A percentile compares a stretch with the other conserved stretches of the same genome.
phyloP scores from a whole-genome alignment of 2,888 invertebrate genomes.

The Xylota segnis region DNA sequence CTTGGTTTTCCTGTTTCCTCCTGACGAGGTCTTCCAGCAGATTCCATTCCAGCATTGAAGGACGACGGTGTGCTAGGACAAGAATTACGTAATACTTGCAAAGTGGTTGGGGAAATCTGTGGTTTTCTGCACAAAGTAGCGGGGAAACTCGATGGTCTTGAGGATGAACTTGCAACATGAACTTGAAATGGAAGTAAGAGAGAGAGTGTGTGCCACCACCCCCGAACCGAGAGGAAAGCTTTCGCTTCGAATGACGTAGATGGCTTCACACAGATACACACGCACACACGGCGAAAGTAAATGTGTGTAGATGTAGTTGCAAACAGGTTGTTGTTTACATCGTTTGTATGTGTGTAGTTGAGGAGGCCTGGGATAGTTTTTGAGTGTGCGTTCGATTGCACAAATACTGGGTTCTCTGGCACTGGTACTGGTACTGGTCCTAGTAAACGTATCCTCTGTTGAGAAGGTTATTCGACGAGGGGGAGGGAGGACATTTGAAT shows the following conservation, averaged over 20 bases:
- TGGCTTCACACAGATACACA: slow-evolving; percentile 23
- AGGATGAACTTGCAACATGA: slow-evolving; percentile 75
- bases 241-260: slow-evolving; percentile 69
- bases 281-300: slow-evolving; percentile 23
- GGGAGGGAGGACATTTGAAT: background rate
- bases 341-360: slow-evolving; percentile 49
- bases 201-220: background rate
- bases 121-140: slow-evolving; percentile 57
- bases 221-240: slow-evolving; percentile 39
- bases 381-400: slow-evolving; percentile 52
- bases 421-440: slow-evolving; percentile 1
- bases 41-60: slow-evolving; percentile 50
- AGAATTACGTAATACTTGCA: slow-evolving; percentile 67
- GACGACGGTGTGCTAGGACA: slow-evolving; percentile 52
- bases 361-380: slow-evolving; percentile 58
- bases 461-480: slow-evolving; percentile 21
- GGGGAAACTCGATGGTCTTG: slow-evolving; percentile 39
- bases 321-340: slow-evolving; percentile 77
- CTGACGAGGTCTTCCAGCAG: slow-evolving; percentile 43
- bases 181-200: slow-evolving; percentile 62
- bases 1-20: slow-evolving; percentile 52
- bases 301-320: slow-evolving; percentile 11
- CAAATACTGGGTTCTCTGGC: slow-evolving; percentile 9
- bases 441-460: slow-evolving; percentile 3
- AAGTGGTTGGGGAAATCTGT: slow-evolving; percentile 58